Evolutionary conservation across 1,140 invertebrate genomes (phyloP).

Genomic region (Sitobion miscanthi): DNA sequence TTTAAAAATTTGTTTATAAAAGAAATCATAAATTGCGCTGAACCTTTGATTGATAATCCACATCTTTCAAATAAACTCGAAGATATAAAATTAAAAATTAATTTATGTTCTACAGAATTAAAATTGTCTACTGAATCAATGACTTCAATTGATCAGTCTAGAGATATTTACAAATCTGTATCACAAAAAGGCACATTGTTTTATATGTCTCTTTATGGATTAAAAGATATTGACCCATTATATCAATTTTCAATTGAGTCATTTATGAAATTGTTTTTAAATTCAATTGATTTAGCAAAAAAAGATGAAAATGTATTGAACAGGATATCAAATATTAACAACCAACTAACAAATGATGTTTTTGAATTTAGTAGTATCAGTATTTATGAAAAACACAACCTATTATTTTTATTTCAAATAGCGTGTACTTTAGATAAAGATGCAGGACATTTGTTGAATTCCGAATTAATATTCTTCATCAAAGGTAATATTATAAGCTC

Average conservation of each 20-base stretch:
- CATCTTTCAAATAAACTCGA: neutral
- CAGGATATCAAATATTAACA: constrained; percentile 34
- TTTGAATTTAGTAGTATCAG: constrained; percentile 63
- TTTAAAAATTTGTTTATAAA: constrained; percentile 17
- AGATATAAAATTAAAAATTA: constrained; percentile 23
- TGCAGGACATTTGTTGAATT: constrained; percentile 69
- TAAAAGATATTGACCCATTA: constrained; percentile 3
- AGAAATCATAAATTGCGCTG: neutral
- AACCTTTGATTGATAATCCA: constrained; percentile 9
- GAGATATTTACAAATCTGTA: constrained; percentile 8
- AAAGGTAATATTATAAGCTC: constrained; percentile 77
- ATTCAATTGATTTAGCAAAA: neutral
- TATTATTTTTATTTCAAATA: constrained; percentile 90
- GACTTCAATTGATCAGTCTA: neutral
- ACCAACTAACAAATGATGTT: constrained; percentile 18
- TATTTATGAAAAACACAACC: constrained; percentile 88
- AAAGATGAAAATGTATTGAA: neutral
- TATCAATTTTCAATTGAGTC: constrained; percentile 48
- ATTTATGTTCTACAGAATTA: neutral
- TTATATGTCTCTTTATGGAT: constrained; percentile 19
- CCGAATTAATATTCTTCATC: constrained; percentile 76
- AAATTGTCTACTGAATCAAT: neutral
- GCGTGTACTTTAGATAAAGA: constrained; percentile 80
- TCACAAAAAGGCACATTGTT: constrained; percentile 11
- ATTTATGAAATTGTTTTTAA: neutral